Conservation (phyloP, 1,140 invertebrate species). For the Zaprionus ghesquierei region DNA sequence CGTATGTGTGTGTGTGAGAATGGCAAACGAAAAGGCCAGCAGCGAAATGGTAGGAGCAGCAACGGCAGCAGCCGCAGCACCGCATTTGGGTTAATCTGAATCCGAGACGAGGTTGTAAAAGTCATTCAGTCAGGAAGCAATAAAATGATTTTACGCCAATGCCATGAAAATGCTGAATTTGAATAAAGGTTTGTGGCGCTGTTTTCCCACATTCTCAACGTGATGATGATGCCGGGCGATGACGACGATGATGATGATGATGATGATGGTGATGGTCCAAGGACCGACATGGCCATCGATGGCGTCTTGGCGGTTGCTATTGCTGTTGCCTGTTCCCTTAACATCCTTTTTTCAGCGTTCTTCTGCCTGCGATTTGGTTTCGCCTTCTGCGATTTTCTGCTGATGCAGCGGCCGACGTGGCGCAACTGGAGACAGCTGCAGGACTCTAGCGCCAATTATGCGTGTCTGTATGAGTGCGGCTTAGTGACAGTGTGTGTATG, state of each 20-base stretch:
- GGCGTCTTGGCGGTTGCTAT: conserved; percentile 53
- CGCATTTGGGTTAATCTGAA: conserved; percentile 71
- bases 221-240: conserved; percentile 7
- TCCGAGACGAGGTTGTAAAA: conserved; percentile 74
- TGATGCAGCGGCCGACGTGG: conserved; percentile 66
- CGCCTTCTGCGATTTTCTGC: conserved; percentile 51
- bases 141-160: conserved; percentile 80
- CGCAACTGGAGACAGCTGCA: conserved; percentile 70
- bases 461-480: conserved; percentile 5
- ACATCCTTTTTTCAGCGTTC: neutral
- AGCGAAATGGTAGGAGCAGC: conserved; percentile 14
- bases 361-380: neutral
- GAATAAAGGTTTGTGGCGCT: conserved; percentile 68
- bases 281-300: conserved; percentile 49
- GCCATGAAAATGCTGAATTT: conserved; percentile 80
- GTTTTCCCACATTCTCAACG: conserved; percentile 32
- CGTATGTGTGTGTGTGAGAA: neutral
- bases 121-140: conserved; percentile 80
- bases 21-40: neutral
- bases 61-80: conserved; percentile 24
- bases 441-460: conserved; percentile 66
- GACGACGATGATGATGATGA: conserved; percentile 5
- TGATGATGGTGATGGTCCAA: neutral
- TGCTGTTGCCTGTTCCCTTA: conserved; percentile 33
- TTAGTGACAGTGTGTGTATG: neutral